Conservation (phyloP, 2,888 invertebrate genomes). For the Exephanes ischioxanthus region DNA sequence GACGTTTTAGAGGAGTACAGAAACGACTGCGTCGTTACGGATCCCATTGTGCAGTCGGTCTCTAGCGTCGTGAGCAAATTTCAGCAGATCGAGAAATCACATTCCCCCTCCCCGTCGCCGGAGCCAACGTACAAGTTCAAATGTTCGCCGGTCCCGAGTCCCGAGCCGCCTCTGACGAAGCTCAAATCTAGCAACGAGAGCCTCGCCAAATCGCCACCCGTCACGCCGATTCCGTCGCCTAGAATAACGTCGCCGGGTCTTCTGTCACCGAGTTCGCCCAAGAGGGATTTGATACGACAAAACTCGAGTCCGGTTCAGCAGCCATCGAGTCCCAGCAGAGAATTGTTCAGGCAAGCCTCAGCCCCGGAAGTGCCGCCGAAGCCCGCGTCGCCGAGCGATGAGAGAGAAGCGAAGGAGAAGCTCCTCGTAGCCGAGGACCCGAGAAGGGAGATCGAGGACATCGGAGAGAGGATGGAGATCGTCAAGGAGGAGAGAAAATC, state of each 20-base stretch:
- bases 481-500: conserved; percentile 50
- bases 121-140: conserved; percentile 80
- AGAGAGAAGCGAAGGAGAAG: conserved; percentile 53
- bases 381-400: conserved; percentile 52
- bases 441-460: conserved; percentile 38
- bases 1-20: conserved; percentile 69
- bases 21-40: conserved; percentile 80
- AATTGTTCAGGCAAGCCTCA: conserved; percentile 68
- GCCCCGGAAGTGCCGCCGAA: conserved; percentile 72
- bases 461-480: neutral
- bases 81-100: conserved; percentile 81
- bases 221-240: conserved; percentile 78
- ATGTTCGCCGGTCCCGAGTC: conserved; percentile 81
- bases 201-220: conserved; percentile 77
- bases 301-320: conserved; percentile 74
- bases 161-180: conserved; percentile 77
- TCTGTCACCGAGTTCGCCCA: conserved; percentile 67
- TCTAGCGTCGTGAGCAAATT: conserved; percentile 84
- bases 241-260: conserved; percentile 74
- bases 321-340: conserved; percentile 72
- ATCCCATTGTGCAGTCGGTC: conserved; percentile 81
- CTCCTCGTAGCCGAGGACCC: conserved; percentile 62
- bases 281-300: conserved; percentile 69
- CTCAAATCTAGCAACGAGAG: conserved; percentile 39
- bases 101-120: conserved; percentile 80